Percentiles rank a stretch among this genome's conserved stretches.
Conservation (phyloP, 2,797 vertebrate genomes). For the Remorina albescens region DNA sequence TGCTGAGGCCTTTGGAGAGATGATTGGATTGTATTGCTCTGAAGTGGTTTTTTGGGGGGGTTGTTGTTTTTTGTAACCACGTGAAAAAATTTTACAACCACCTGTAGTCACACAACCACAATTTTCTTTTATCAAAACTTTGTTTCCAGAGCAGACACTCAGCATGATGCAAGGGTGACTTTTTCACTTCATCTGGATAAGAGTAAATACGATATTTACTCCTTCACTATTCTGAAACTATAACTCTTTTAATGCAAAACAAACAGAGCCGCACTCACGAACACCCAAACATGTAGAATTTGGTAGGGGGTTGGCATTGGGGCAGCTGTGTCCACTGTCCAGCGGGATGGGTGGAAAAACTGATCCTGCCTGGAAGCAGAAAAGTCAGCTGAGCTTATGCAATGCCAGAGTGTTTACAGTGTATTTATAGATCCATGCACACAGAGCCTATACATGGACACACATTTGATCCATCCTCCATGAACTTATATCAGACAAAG, state of each 20-base stretch:
- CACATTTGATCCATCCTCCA: neutral
- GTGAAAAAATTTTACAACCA: too few relatives aligned
- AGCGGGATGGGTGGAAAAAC: slow-evolving; percentile 78
- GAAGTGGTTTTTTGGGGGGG: neutral
- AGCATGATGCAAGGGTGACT: neutral
- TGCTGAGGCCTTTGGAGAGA: neutral
- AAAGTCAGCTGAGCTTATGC: slow-evolving; percentile 77
- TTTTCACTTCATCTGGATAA: neutral
- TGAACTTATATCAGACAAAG: neutral
- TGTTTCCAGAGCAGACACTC: neutral
- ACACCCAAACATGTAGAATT: slow-evolving; percentile 22
- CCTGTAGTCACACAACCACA: neutral
- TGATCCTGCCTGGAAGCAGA: slow-evolving; percentile 73
- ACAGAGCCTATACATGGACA: slow-evolving; percentile 19
- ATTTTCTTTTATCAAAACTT: neutral
- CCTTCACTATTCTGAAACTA: neutral
- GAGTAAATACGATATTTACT: neutral
- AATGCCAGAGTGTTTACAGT: slow-evolving; percentile 66
- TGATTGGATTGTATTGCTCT: neutral
- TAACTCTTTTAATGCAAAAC: slow-evolving; percentile 1
- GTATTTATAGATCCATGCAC: slow-evolving; percentile 78
- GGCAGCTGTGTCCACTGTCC: slow-evolving; percentile 73
- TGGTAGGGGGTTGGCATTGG: slow-evolving; percentile 17
- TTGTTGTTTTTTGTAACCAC: neutral
- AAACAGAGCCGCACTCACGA: slow-evolving; percentile 1